Conservation (phyloP, 2,113 vertebrate genomes). For the Mionectes macconnelli region DNA sequence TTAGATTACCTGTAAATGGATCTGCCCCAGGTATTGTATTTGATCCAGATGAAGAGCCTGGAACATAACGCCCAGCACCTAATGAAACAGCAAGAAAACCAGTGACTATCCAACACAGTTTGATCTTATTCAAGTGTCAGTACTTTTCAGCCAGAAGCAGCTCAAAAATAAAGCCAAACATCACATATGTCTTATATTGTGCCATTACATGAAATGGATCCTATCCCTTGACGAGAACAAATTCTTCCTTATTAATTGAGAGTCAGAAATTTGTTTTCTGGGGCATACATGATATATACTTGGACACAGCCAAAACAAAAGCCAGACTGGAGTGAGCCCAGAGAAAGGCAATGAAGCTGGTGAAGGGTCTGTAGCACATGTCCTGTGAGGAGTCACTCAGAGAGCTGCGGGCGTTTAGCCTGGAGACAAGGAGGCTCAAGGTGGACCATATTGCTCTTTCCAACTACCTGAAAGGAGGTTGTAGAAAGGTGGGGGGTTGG, state of each 20-base stretch:
- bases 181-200: not conserved
- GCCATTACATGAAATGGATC: not conserved
- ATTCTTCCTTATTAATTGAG: not conserved
- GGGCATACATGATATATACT: not conserved
- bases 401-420: not conserved
- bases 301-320: not conserved
- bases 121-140: not conserved
- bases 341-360: not conserved
- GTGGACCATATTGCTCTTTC: not conserved
- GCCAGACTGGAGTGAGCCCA: not conserved
- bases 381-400: not conserved
- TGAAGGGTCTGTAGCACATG: not conserved
- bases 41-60: slow-evolving; percentile 77
- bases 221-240: not conserved
- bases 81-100: not conserved
- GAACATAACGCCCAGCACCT: slow-evolving; percentile 94
- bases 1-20: slow-evolving; percentile 88
- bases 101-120: not conserved
- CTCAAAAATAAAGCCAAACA: not conserved
- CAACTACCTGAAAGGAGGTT: not conserved
- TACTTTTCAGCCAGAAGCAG: not conserved
- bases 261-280: not conserved
- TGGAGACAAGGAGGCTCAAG: not conserved
- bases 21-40: slow-evolving; percentile 77
- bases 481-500: not conserved